Evolutionary conservation across 2,797 vertebrate genomes (phyloP), one percentile per base, ranked within the genome.

Genomic region (Cossypha caffra): DNA sequence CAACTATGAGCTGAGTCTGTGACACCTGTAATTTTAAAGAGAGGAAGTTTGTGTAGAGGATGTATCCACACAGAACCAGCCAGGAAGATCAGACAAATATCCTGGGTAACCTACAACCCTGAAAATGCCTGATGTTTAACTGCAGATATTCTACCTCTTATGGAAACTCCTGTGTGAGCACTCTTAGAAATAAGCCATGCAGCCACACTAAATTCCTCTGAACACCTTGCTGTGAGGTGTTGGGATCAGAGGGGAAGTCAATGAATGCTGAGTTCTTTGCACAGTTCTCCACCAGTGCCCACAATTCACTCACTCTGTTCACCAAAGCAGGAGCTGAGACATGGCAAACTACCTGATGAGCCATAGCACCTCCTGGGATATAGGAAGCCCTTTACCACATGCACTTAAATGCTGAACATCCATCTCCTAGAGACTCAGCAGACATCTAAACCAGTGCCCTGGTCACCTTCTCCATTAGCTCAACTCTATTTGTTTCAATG

Each of bases 201-300:
- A 7, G 47, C 66, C 52, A 69, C 59, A 79, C 67, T 69, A 76
- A 88, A 88, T 66, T 68, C 87, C 58, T 64, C 76, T 81, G 58
- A 91, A 95, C 8, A 4, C 37, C 43, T 79, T 69, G n/a, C 52
- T 90, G 2, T 18, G 89, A 84, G 59, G 31, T 38, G 28, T 14
- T 78, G 45, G 35, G 73, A 88, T 59, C 69, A 90, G 55, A 88
- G 66, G 63, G 45, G 37, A 91, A 91, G 76, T 51, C 85, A 86
- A 72, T 86, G 90, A 93, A 93, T 13, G 62, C 38, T 63, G 62
- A 93, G 31, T 84, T 95, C 75, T 84, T 74, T 64, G 82, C 68
- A 83, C 77, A 48, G 62, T 31, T 88, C 72, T 80, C 68, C 57
- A 75, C 47, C 64, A 84, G 54, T 14, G 52, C 75, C 35, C 89